A percentile compares a stretch with the other conserved stretches of the same genome.
Conservation (phyloP, 2,888 invertebrate genomes). For the Allolobophora icterica region DNA sequence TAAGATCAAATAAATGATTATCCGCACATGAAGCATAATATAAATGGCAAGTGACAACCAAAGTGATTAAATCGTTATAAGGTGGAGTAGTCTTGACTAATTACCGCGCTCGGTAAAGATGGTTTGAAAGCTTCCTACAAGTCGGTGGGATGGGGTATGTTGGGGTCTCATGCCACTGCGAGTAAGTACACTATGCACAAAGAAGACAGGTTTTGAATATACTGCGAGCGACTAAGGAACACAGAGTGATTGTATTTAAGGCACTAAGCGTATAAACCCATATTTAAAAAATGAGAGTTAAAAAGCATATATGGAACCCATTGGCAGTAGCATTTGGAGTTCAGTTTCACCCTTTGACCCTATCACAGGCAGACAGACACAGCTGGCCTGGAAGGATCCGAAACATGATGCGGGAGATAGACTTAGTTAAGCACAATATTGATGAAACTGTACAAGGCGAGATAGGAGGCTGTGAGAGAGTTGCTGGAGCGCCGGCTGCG, state of each 20-base stretch:
- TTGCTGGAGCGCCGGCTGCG: too few relatives aligned
- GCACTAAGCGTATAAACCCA: background rate
- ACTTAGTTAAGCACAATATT: too few relatives aligned
- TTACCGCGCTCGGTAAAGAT: too few relatives aligned
- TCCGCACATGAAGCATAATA: background rate
- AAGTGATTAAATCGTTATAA: background rate
- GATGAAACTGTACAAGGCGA: too few relatives aligned
- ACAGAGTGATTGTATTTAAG: background rate
- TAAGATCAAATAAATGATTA: background rate
- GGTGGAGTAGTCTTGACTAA: too few relatives aligned
- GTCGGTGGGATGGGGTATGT: background rate
- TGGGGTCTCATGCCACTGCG: background rate
- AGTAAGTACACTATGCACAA: background rate
- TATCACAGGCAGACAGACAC: too few relatives aligned
- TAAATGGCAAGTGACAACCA: background rate
- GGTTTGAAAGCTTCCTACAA: too few relatives aligned
- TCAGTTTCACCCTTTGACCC: too few relatives aligned
- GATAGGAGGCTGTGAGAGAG: too few relatives aligned
- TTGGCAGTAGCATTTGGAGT: background rate
- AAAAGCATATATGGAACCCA: background rate
- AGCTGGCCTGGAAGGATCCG: too few relatives aligned
- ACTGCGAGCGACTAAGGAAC: background rate
- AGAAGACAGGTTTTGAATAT: background rate
- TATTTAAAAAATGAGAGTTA: background rate
- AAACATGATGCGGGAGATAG: too few relatives aligned